Base-by-base conservation (phyloP, 23 tunicate species). In the Corella eumyota region DNA sequence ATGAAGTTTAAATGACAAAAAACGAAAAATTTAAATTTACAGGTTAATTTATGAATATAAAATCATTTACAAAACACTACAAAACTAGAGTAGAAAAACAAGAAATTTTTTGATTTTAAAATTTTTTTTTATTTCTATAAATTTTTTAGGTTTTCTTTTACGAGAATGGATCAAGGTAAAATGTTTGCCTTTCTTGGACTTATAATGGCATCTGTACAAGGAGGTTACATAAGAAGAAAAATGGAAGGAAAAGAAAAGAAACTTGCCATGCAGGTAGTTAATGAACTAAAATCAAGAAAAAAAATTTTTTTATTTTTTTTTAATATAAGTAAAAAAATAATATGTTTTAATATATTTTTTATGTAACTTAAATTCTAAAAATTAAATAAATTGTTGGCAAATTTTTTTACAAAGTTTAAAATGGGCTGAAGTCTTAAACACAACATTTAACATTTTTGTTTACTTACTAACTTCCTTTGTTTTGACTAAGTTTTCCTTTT, bases 171-270 rank as follows among this genome's bases (percentile, higher is more conserved):
- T 29, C 93, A 82, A 50, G 98, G 98, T 30, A 82, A 92, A 38
- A 92, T 92, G 98, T 92, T 92, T 83, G 98, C 92, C 33, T 28
- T 77, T 2, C 73, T 92, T 34, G 98, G 98, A 25, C 23, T 77
- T 6, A 67, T 57, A 0, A 92, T 92, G 98, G 85, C 98, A 2
- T 29, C 77, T 0, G 72, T 92, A 3, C 98, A 92, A 53, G 98
- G 98, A 30, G 98, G 98, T n/a, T 83, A 75, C 62, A 76, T 92
- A 22, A 57, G 98, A 20, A 70, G 93, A 26, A 76, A 71, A 32
- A 92, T 92, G 98, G 70, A 19, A 0, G 80, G 76, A 36, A 76
- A 72, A 30, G 98, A 92, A 71, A 77, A 56, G 31, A 47, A 36
- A 46, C 51, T 92, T 29, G 98, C 98, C 28, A 37, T 47, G 0